Conservation (phyloP, 2,113 vertebrate species). For the Albula glossodonta region DNA sequence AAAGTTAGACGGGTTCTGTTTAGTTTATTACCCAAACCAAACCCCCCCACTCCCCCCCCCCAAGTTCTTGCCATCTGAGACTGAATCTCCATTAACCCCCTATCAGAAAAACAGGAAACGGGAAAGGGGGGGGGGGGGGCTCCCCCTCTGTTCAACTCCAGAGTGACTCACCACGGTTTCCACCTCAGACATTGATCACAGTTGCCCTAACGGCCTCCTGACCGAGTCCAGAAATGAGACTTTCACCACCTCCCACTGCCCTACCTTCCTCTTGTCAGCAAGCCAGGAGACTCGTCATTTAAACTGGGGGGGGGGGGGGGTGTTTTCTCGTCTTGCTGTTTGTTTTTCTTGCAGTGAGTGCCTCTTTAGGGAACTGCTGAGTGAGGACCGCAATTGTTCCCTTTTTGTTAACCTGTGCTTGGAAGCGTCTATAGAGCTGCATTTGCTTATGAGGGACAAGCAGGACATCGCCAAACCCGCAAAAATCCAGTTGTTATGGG, state of each 20-base stretch:
- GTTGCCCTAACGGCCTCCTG: not conserved
- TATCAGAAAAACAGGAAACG: not conserved
- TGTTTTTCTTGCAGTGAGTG: not conserved
- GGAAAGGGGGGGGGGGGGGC: not conserved
- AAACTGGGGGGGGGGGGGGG: no score
- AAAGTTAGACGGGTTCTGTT: no score
- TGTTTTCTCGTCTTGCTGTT: not conserved
- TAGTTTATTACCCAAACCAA: no score
- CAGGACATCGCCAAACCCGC: not conserved
- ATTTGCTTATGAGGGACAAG: not conserved
- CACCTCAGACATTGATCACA: not conserved
- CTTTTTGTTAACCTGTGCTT: not conserved
- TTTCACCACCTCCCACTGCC: not conserved
- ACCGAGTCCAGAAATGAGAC: not conserved
- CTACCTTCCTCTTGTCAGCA: not conserved
- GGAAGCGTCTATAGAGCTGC: not conserved
- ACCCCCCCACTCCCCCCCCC: no score
- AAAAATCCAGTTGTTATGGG: no score
- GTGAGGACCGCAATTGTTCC: not conserved
- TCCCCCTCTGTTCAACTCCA: not conserved
- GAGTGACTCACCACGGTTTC: not conserved
- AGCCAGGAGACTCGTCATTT: not conserved
- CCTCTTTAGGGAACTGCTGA: not conserved
- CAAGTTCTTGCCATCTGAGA: no score
- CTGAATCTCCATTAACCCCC: no score